Percentiles rank a stretch among this genome's conserved stretches.
Conservation (phyloP, 2,113 vertebrate genomes). For the Centrocercus urophasianus region DNA sequence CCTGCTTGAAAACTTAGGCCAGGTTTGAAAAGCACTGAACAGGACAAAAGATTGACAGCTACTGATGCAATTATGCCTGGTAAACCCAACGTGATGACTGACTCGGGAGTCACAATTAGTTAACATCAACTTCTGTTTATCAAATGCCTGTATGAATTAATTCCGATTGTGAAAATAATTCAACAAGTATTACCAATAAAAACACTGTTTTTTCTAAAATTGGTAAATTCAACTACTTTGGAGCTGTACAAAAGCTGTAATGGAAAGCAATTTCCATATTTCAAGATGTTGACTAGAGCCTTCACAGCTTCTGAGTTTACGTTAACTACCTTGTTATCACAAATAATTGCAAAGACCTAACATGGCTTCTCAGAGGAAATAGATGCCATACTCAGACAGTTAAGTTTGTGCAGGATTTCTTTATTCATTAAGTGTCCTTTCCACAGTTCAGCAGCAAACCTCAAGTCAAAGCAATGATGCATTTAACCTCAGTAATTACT, state of each 20-base stretch:
- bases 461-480: slow-evolving; percentile 47
- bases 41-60: background rate
- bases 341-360: slow-evolving; percentile 4
- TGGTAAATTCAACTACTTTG: background rate
- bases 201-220: background rate
- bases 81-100: background rate
- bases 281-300: background rate
- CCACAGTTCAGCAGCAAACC: slow-evolving; percentile 39
- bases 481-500: slow-evolving; percentile 75
- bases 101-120: background rate
- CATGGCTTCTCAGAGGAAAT: slow-evolving; percentile 36
- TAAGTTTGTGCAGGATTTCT: slow-evolving; percentile 15
- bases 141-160: background rate
- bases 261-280: background rate
- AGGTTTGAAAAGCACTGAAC: background rate
- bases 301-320: background rate
- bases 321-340: background rate
- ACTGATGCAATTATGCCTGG: background rate
- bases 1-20: background rate
- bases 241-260: background rate
- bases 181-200: background rate
- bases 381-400: slow-evolving; percentile 25
- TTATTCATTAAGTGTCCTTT: slow-evolving; percentile 46
- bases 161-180: background rate
- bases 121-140: background rate